Percentiles rank a stretch among this genome's conserved stretches.
Evolutionary conservation across 1,140 invertebrate genomes (phyloP).

Genomic region (Megalonaias nervosa): DNA sequence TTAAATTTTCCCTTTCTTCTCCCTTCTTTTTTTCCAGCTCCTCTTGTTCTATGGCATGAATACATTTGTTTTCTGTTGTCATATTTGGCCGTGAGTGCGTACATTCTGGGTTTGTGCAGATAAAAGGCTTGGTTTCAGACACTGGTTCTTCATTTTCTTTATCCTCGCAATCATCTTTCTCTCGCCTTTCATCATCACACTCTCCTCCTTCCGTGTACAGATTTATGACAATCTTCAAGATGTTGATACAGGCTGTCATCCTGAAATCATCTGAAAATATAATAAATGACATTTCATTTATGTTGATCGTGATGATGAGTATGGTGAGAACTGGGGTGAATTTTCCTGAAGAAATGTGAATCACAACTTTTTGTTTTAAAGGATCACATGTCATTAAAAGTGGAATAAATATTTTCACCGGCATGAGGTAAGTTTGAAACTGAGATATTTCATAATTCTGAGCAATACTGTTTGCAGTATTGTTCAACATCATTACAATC

Average conservation of each 20-base stretch:
- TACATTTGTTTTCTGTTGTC: slow-evolving; percentile 48
- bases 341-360: no score
- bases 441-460: no score
- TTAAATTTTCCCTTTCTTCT: slow-evolving; percentile 22
- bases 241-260: slow-evolving; percentile 86
- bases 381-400: no score
- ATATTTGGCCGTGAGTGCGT: slow-evolving; percentile 45
- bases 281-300: neutral
- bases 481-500: no score
- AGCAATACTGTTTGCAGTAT: no score
- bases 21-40: slow-evolving; percentile 33
- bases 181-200: slow-evolving; percentile 48
- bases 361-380: no score
- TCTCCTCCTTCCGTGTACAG: slow-evolving; percentile 66
- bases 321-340: no score
- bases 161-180: slow-evolving; percentile 28
- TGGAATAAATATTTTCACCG: no score
- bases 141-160: neutral
- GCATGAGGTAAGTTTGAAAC: no score
- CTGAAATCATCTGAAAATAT: slow-evolving; percentile 83
- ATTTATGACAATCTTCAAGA: slow-evolving; percentile 78
- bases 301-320: neutral
- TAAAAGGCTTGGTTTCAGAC: neutral
- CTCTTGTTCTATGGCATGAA: slow-evolving; percentile 42
- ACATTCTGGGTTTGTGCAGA: slow-evolving; percentile 59